Evolutionary conservation across 2,888 invertebrate species (phyloP), one percentile per base, ranked within the genome.

Genomic region (Seira musarum): DNA sequence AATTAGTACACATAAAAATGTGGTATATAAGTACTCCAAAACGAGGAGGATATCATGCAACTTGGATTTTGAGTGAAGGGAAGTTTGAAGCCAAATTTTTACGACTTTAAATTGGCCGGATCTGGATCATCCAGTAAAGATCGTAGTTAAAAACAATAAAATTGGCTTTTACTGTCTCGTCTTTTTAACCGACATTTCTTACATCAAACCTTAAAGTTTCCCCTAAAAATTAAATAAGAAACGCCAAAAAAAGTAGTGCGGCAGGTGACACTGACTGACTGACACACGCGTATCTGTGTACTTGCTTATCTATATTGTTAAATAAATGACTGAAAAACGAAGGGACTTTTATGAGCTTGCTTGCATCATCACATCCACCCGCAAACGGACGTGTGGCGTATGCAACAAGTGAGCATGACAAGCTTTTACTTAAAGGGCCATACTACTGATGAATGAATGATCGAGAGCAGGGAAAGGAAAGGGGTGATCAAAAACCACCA

Each of bases 41-140:
- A 49, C 49, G 49, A 49, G 3, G 15, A 49, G 15, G 17, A 49
- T 13, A 15, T 3, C 17, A 49, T 35, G 65, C 24, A 46, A 68
- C 53, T n/a, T n/a, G n/a, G n/a, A n/a, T n/a, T n/a, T n/a, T n/a
- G n/a, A 53, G 30, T 10, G 25, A 17, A 35, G 2, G 71, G 40
- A 5, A 46, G 22, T 1, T 25, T 5, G 61, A 76, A 61, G n/a
- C 53, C 57, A 8, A 74, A 60, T 40, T 79, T 79, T 79, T 79
- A 79, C 71, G 64, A 49, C 68, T 49, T 68, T n/a, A 78, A 79
- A 79, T 79, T 79, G 78, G 79, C 72, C 79, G 72, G 79, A 79
- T 71, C 71, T 73, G 60, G 72, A 79, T 67, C 49, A 73, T 73
- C 24, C n/a, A 57, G 24, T 53, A 57, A 57, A 25, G 49, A 1